Evolutionary conservation across 2,797 vertebrate genomes (phyloP).

Genomic region (Notoglanidium macrostoma): DNA sequence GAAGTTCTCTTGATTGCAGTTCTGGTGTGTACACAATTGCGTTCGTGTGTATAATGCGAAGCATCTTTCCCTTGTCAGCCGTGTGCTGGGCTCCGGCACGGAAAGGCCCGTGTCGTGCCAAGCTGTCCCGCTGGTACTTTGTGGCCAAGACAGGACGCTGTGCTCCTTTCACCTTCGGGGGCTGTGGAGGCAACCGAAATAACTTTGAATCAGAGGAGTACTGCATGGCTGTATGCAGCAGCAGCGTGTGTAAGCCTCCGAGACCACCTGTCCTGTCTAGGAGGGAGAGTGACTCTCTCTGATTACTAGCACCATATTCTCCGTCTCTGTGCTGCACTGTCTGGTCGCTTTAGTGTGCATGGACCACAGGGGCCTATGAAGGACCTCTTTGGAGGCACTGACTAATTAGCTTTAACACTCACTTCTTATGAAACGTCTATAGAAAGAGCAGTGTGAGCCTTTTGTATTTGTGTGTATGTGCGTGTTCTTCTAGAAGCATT

Average conservation of each 20-base stretch:
- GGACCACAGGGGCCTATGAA: slow-evolving; percentile 46
- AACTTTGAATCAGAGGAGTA: slow-evolving; percentile 99
- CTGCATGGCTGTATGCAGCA: slow-evolving; percentile 96
- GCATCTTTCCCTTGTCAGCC: slow-evolving; percentile 74
- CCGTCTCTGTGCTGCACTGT: slow-evolving; percentile 51
- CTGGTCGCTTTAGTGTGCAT: slow-evolving; percentile 49
- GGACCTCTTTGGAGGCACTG: slow-evolving; percentile 9
- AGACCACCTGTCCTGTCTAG: slow-evolving; percentile 55
- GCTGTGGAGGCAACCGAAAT: slow-evolving; percentile 99
- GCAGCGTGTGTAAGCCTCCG: slow-evolving; percentile 88
- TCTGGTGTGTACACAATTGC: neutral
- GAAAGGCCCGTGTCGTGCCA: slow-evolving; percentile 88
- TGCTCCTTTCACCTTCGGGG: slow-evolving; percentile 95
- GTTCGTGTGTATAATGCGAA: slow-evolving; percentile 55
- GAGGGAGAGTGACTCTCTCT: slow-evolving; percentile 34
- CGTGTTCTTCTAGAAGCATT: neutral
- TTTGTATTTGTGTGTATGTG: slow-evolving; percentile 7
- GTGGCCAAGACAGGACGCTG: slow-evolving; percentile 86
- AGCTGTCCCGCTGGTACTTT: slow-evolving; percentile 98
- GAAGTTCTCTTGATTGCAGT: neutral
- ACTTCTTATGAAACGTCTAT: slow-evolving; percentile 9
- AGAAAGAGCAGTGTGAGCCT: neutral
- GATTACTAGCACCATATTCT: slow-evolving; percentile 16
- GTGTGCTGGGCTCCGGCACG: slow-evolving; percentile 95
- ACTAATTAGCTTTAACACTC: slow-evolving; percentile 28